phyloP scores from a whole-genome alignment of 1,140 invertebrate species.

The Lineus longissimus region DNA sequence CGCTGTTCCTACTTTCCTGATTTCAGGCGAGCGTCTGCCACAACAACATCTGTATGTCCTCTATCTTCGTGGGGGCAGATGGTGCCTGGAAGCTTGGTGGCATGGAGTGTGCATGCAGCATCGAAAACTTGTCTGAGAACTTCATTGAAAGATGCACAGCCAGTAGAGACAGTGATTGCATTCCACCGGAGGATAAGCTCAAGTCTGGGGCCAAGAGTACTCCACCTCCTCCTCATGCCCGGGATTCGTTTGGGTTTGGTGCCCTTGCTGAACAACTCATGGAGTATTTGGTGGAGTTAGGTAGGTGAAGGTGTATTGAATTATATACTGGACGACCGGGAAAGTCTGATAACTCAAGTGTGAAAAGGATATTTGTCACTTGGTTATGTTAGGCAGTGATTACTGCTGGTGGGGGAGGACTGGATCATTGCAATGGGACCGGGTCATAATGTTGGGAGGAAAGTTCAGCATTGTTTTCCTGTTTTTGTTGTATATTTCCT shows the following conservation, averaged over 20 bases:
- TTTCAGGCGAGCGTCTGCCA: conserved; percentile 67
- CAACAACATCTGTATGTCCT: conserved; percentile 73
- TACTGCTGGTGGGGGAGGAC: not conserved
- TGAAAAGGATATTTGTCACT: not conserved
- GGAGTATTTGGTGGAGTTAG: conserved; percentile 63
- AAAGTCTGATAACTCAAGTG: no score
- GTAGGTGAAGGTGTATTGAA: conserved; percentile 25
- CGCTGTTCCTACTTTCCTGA: conserved; percentile 13
- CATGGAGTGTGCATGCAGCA: conserved; percentile 70
- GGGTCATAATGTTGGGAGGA: no score
- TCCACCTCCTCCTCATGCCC: conserved; percentile 46
- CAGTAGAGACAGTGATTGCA: conserved; percentile 65
- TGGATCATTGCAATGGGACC: no score
- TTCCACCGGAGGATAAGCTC: conserved; percentile 68
- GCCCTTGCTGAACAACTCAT: conserved; percentile 72
- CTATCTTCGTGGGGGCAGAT: conserved; percentile 76
- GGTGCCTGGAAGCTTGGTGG: conserved; percentile 80
- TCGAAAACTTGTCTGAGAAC: conserved; percentile 63
- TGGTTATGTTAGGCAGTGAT: not conserved
- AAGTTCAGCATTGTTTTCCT: no score
- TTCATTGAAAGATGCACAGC: conserved; percentile 67
- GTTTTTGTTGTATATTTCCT: no score
- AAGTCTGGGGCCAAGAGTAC: conserved; percentile 33
- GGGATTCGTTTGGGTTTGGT: conserved; percentile 79
- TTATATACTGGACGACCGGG: not conserved